Evolutionary conservation across 2,113 vertebrate species (phyloP).

Genomic region (Petroica traversi): DNA sequence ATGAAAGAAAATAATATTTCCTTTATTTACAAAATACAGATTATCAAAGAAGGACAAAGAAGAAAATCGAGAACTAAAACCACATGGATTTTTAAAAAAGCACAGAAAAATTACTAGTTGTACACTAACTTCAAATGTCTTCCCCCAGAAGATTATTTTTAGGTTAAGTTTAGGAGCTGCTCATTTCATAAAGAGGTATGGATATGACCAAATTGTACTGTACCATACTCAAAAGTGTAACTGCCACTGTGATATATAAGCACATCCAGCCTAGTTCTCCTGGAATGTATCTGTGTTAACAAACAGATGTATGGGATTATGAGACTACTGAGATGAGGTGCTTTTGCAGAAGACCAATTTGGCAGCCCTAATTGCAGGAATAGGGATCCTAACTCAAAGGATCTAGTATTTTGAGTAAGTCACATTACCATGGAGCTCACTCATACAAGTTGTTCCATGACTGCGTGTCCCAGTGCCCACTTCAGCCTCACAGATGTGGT

Average conservation of each 20-base stretch:
- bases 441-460: background rate
- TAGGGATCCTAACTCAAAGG: background rate
- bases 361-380: background rate
- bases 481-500: background rate
- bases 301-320: background rate
- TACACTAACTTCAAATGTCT: background rate
- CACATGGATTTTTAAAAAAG: background rate
- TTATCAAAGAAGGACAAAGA: background rate
- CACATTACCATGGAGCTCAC: background rate
- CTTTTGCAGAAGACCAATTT: background rate
- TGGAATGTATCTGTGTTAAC: background rate
- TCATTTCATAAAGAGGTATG: background rate
- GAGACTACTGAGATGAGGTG: background rate
- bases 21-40: background rate
- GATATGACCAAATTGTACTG: too few species aligned
- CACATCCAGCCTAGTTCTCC: background rate
- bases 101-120: background rate
- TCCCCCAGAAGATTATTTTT: background rate
- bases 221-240: background rate
- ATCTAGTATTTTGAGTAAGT: background rate
- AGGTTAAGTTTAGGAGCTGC: background rate
- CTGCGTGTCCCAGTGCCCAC: background rate
- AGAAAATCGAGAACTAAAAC: background rate
- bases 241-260: background rate
- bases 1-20: background rate